Conservation (phyloP, 2,888 invertebrate genomes). For the Entomobrya proxima region DNA sequence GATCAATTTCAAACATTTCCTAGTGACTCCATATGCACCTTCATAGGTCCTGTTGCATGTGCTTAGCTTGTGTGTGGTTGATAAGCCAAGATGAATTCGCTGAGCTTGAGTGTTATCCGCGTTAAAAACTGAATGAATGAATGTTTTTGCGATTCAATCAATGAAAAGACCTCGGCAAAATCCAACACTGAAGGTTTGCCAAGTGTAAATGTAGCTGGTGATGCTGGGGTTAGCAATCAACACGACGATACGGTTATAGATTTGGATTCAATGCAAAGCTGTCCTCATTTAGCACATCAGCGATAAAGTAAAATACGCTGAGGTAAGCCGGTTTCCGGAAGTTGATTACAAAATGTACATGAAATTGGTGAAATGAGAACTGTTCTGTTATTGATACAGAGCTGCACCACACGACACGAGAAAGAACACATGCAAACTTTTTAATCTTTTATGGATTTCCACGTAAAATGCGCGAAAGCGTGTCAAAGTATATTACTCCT, state of each 20-base stretch:
- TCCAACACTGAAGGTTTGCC: neutral
- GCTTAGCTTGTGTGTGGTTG: neutral
- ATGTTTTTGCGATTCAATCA: neutral
- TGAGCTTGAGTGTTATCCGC: neutral
- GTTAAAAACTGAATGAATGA: conserved; percentile 12
- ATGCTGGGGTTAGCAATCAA: neutral
- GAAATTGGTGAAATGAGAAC: no score
- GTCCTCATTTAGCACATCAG: neutral
- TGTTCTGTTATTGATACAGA: neutral
- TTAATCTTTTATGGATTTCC: neutral
- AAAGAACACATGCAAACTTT: neutral
- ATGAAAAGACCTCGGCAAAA: conserved; percentile 8
- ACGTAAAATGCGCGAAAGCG: neutral
- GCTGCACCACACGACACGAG: neutral
- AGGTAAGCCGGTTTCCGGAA: conserved; percentile 52
- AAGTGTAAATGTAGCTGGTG: neutral
- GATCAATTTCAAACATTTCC: no score
- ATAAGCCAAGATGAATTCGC: neutral
- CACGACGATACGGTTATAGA: neutral
- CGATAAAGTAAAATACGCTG: neutral
- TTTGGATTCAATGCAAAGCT: neutral
- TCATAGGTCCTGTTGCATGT: no score
- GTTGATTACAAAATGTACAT: neutral
- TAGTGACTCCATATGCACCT: no score
- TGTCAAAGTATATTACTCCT: conserved; percentile 11